Evolutionary conservation across 2,888 invertebrate genomes (phyloP), one percentile per base, ranked within the genome.

Genomic region (Pomacea canaliculata): DNA sequence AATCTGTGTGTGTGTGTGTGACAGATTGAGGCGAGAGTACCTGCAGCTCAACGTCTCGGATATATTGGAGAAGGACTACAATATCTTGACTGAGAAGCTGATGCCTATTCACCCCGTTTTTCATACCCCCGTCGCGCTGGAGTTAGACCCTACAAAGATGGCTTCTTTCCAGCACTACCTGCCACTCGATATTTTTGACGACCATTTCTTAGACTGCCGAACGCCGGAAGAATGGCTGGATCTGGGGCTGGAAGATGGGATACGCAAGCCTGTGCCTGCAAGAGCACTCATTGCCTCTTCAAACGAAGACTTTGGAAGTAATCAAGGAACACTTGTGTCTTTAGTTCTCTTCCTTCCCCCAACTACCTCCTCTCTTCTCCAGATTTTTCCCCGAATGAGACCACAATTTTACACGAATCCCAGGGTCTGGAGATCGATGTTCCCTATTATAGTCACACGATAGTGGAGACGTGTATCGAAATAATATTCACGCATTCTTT

Each of bases 201-300:
- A 94, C 85, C 92, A 93, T 70, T 93, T 93, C 79, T 93, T 90
- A 85, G 93, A 94, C 82, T 91, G 80, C 76, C 94, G 95, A 79
- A 93, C 94, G 0, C 93, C 94, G 0, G 92, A 93, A 46, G 95
- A 95, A 80, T 96, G 96, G 96, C 85, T 96, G 63, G 91, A 92
- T 27, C 92, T 95, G 69, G 96, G 95, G 0, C 91, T 95, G 70
- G 95, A 95, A 0, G 83, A 93, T 10, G 93, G 95, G 1, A 94
- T 93, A 7, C 92, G 92, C 65, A 93, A 95, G 90, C 95, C 96
- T 0, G 92, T 96, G 27, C 96, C 96, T 0, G 96, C 94, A 0
- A 91, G 93, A 71, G 95, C 95, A 0, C 94, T 94, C 83, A 89
- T 95, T 19, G 94, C 94, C 0, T 91, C 85, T 73, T 86, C 84